Base-by-base conservation (phyloP, 2,797 vertebrate species). In the Manis javanica region DNA sequence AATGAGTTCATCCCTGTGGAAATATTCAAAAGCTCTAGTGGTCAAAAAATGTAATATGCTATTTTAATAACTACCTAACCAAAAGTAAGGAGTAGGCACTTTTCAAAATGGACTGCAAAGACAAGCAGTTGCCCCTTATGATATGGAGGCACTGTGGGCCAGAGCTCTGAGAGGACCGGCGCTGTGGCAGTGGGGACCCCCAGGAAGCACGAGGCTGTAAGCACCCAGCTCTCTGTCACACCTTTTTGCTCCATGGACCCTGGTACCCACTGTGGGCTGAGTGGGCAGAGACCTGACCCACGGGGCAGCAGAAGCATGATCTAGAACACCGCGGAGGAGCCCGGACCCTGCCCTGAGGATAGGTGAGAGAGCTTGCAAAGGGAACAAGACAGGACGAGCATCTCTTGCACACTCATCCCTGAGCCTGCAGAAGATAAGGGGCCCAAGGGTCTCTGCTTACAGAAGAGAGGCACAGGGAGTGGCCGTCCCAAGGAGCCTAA, bases 391-490 rank as follows among this genome's bases (percentile, higher is more conserved):
- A 1, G 0, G 34, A 18, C 34, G 37, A 29, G 61, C 13, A 1
- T 19, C 57, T 87, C 69, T 55, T 61, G 23, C 68, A 19, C 66
- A 26, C 39, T 77, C 34, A 26, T 16, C 55, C 31, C 34, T 1
- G 42, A 55, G 26, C 49, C 57, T 61, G 23, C 49, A 49, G 92
- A 18, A 63, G 31, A 87, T 34, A 63, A 69, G 21, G 23, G 53
- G 3, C 53, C 53, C 0, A 0, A 26, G 15, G 1, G 13, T 3
- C 4, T 3, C 26, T 42, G 24, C 37, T 19, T 1, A 11, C 29
- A 92, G 21, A 51, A 21, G 11, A 87, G 29, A 49, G 66, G 14
- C 42, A 19, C 23, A 3, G 8, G 24, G 29, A 29, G 13, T 7
- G n/a, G 4, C 8, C 19, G 46, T 37, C 49, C 51, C 24, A 4